A percentile compares a stretch with the other conserved stretches of the same genome.
Conservation (phyloP, 2,888 invertebrate genomes). For the Caradrina clavipalpis region DNA sequence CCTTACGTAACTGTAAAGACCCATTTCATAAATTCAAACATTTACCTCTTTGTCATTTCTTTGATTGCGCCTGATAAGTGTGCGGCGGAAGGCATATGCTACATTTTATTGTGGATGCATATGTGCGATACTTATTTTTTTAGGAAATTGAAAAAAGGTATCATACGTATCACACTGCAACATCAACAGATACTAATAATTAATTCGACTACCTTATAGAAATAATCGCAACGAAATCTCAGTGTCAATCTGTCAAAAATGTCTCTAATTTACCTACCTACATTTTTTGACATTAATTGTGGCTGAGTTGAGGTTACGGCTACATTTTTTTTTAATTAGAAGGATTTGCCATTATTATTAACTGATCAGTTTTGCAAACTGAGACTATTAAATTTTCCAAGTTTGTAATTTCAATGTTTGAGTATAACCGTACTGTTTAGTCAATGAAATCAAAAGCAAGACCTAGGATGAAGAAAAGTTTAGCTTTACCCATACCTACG, state of each 20-base stretch:
- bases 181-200: neutral
- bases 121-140: slow-evolving; percentile 33
- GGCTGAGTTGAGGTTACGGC: too few species aligned
- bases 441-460: neutral
- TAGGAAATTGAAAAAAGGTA: slow-evolving; percentile 2
- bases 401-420: neutral
- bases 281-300: too few species aligned
- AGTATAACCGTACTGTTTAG: neutral
- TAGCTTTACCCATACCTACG: too few species aligned
- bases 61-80: slow-evolving; percentile 62
- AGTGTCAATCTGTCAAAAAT: too few species aligned
- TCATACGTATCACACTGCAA: neutral
- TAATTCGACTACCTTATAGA: too few species aligned
- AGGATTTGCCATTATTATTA: neutral
- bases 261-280: too few species aligned
- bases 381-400: neutral
- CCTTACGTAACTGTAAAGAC: slow-evolving; percentile 80
- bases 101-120: slow-evolving; percentile 50
- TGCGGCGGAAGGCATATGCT: slow-evolving; percentile 54
- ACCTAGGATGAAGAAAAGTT: too few species aligned
- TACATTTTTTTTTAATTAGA: too few species aligned
- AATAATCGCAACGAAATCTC: too few species aligned
- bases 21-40: slow-evolving; percentile 46
- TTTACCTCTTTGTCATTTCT: slow-evolving; percentile 60
- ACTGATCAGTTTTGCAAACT: neutral